Evolutionary conservation across 2,113 vertebrate genomes (phyloP), one percentile per base, ranked within the genome.

Genomic region (Spilogale gracilis): DNA sequence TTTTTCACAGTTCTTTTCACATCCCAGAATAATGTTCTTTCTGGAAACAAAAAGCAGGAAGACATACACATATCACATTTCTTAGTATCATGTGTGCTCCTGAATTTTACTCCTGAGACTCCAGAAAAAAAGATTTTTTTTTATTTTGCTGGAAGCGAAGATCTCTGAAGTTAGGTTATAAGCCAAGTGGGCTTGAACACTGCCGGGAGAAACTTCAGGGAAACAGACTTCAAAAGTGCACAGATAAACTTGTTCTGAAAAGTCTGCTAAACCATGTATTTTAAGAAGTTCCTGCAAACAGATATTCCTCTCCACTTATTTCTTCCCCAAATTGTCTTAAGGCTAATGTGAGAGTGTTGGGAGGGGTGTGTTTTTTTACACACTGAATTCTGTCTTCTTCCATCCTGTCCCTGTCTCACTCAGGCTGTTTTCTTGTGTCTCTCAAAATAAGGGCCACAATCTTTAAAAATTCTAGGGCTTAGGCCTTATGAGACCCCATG

Each of bases 1-100:
- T 91, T 74, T 79, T 79, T 84, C 79, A 80, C 83, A 82, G 67
- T 56, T 13, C 65, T 88, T 97, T 97, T 95, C 86, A 89, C 12
- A 86, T 74, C 32, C 30, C n/a, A 76, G 85, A 73, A 86, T 80
- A 58, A 95, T 91, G 21, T 78, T 58, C 58, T 94, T 92, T 79
- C 48, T 89, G 78, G 82, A 95, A 95, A 84, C 84, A 80, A 71
- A 91, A 90, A 25, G 13, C 3, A 32, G 38, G 52, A 82, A 79
- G 63, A 38, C 1, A 74, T 9, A 54, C 43, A 76, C 88, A 76
- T 2, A 61, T 67, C 83, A 58, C 27, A 50, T 88, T 69, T 60
- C 11, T 43, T 5, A 67, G 12, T 10, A 38, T 71, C 58, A 50
- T 94, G 12, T 45, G 14, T 43, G 32, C 27, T 76, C 69, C 38